phyloP scores from a whole-genome alignment of 2,113 vertebrate genomes.

The Zosterops hypoxanthus region DNA sequence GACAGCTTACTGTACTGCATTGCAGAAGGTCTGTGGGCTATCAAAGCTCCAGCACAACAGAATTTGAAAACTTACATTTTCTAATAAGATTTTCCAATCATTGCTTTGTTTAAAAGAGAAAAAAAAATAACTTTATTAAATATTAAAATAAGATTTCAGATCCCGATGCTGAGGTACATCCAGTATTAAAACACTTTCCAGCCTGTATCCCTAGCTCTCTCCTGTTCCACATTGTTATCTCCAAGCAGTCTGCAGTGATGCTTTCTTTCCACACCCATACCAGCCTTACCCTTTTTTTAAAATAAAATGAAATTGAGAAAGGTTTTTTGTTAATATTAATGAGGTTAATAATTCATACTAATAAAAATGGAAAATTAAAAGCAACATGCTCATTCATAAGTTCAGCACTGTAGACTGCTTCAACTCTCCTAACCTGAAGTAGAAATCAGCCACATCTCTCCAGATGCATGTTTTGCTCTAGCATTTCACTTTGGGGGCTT shows the following conservation, averaged over 20 bases:
- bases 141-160: slow-evolving; percentile 9
- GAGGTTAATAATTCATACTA: slow-evolving; percentile 48
- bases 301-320: slow-evolving; percentile 30
- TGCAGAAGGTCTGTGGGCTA: not conserved
- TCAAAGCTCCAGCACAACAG: not conserved
- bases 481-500: not conserved
- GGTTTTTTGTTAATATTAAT: slow-evolving; percentile 32
- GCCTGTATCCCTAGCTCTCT: not conserved
- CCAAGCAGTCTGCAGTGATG: not conserved
- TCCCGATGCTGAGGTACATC: not conserved
- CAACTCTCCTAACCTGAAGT: not conserved
- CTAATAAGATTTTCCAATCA: not conserved
- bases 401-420: not conserved
- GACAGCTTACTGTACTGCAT: not conserved
- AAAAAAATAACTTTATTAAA: not conserved
- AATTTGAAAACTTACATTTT: not conserved
- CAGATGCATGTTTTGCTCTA: not conserved
- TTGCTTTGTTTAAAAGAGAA: not conserved
- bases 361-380: slow-evolving; percentile 65
- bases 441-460: not conserved
- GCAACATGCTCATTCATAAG: not conserved
- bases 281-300: not conserved
- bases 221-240: not conserved
- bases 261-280: not conserved
- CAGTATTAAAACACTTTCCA: not conserved